Conservation (phyloP, 2,797 vertebrate genomes). For the Rhynchotus rufescens region DNA sequence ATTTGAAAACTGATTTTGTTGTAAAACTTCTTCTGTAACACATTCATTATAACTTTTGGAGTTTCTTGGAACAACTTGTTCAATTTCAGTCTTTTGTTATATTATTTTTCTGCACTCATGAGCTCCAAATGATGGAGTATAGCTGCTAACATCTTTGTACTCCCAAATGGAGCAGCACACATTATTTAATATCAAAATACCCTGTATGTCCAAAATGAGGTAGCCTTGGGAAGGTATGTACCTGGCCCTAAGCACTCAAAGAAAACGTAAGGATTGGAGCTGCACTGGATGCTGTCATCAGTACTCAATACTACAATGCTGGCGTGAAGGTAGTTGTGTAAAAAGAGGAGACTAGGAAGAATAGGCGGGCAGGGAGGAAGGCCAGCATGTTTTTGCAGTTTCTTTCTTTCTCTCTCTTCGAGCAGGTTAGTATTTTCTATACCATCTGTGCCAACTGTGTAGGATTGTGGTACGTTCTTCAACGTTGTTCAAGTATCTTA, state of each 20-base stretch:
- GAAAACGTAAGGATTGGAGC: not conserved
- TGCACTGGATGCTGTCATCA: not conserved
- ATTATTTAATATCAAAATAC: not conserved
- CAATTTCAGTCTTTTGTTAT: not conserved
- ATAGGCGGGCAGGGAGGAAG: not conserved
- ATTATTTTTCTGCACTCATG: not conserved
- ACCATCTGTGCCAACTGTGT: not conserved
- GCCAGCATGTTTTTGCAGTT: not conserved
- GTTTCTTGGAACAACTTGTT: not conserved
- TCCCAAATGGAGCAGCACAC: not conserved
- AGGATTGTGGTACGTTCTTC: not conserved
- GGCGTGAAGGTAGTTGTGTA: not conserved
- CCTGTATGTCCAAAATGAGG: not conserved
- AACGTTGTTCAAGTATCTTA: not conserved
- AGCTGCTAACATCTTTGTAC: not conserved
- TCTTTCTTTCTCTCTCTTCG: not conserved
- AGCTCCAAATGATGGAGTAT: not conserved
- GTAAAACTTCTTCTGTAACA: not conserved
- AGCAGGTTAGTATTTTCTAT: not conserved
- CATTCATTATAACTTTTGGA: not conserved
- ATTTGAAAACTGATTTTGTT: not conserved
- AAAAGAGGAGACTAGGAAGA: not conserved
- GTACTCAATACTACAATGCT: not conserved
- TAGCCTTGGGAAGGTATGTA: not conserved
- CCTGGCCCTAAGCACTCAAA: not conserved